Evolutionary conservation across 2,888 invertebrate species (phyloP).

Genomic region (Cheilosia soror): DNA sequence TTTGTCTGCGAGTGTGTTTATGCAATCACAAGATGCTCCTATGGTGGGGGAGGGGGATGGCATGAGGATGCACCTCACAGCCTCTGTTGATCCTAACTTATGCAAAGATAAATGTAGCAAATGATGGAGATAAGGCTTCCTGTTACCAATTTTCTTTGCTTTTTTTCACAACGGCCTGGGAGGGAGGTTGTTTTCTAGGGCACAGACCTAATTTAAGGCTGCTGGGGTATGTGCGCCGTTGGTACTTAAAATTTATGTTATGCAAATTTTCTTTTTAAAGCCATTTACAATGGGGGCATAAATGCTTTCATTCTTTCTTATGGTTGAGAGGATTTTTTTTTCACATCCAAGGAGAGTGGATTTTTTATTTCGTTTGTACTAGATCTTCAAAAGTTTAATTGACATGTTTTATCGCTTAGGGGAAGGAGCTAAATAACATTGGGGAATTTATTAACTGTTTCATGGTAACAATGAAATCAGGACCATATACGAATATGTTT

Average conservation of each 20-base stretch:
- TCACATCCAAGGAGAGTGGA: neutral
- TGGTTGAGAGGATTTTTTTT: slow-evolving; percentile 23
- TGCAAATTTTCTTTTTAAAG: slow-evolving; percentile 73
- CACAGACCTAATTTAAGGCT: slow-evolving; percentile 71
- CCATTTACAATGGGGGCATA: slow-evolving; percentile 61
- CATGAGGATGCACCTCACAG: slow-evolving; percentile 64
- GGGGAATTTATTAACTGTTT: slow-evolving; percentile 46
- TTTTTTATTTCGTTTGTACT: slow-evolving; percentile 35
- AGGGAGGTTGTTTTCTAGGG: slow-evolving; percentile 47
- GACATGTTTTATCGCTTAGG: slow-evolving; percentile 68
- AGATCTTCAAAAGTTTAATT: slow-evolving; percentile 68
- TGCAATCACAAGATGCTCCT: slow-evolving; percentile 63
- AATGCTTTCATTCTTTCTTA: slow-evolving; percentile 64
- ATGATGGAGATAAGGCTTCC: slow-evolving; percentile 73
- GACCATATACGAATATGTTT: neutral
- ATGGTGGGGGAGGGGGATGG: slow-evolving; percentile 26
- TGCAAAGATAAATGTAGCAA: slow-evolving; percentile 75
- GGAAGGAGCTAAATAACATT: slow-evolving; percentile 55
- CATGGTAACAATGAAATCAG: slow-evolving; percentile 12
- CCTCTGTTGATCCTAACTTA: slow-evolving; percentile 75
- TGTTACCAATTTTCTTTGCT: slow-evolving; percentile 38
- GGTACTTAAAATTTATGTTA: slow-evolving; percentile 74
- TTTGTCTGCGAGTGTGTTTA: slow-evolving; percentile 21
- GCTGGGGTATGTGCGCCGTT: slow-evolving; percentile 63
- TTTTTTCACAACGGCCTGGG: slow-evolving; percentile 1